Percentiles rank a stretch among this genome's conserved stretches.
Evolutionary conservation across 1,140 invertebrate genomes (phyloP).

Genomic region (Apolygus lucorum): DNA sequence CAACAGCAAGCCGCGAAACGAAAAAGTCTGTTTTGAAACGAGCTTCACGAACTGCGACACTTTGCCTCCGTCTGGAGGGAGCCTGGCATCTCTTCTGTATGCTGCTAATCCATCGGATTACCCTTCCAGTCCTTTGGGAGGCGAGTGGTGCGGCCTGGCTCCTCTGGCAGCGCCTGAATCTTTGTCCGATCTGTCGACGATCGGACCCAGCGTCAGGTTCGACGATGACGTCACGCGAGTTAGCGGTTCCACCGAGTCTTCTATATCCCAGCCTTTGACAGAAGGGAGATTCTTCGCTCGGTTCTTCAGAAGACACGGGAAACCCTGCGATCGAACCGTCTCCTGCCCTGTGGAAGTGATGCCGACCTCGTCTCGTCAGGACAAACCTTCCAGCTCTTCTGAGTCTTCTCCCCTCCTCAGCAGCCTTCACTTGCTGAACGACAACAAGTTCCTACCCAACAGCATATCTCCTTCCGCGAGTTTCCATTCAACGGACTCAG

Average conservation of each 20-base stretch:
- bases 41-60: constrained; percentile 50
- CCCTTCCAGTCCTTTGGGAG: constrained; percentile 43
- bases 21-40: constrained; percentile 59
- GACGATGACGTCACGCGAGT: constrained; percentile 21
- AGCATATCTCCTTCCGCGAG: constrained; percentile 26
- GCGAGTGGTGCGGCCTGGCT: constrained; percentile 59
- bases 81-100: constrained; percentile 17
- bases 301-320: constrained; percentile 17
- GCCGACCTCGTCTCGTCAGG: neutral
- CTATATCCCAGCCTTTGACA: neutral
- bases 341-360: constrained; percentile 12
- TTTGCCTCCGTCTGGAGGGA: neutral
- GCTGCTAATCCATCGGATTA: neutral
- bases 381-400: constrained; percentile 24
- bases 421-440: constrained; percentile 31
- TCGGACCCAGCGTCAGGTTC: constrained; percentile 33
- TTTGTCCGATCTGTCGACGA: constrained; percentile 67
- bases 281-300: constrained; percentile 16
- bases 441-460: constrained; percentile 25
- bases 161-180: constrained; percentile 79
- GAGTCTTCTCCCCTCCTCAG: constrained; percentile 31
- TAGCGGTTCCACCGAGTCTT: neutral
- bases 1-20: constrained; percentile 43
- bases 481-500: constrained; percentile 27
- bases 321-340: neutral